Conservation (phyloP, 2,797 vertebrate genomes). For the Dromococcyx pavoninus region DNA sequence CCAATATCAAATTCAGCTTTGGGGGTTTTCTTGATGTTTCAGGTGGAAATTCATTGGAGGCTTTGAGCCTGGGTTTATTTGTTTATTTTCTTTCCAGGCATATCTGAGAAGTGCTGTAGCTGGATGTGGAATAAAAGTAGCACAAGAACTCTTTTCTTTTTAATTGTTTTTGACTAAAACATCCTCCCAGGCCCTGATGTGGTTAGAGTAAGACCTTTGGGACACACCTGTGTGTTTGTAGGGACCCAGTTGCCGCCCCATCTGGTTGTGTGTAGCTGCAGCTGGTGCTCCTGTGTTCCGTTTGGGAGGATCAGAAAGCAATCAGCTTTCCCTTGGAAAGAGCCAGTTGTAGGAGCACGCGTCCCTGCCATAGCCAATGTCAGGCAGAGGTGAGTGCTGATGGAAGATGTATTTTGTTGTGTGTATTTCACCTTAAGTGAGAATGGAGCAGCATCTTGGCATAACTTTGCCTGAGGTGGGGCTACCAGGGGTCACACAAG, state of each 20-base stretch:
- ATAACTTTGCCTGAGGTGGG: not conserved
- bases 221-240: not conserved
- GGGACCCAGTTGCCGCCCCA: rapidly evolving
- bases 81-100: constrained; percentile 18
- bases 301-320: not conserved
- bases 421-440: not conserved
- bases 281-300: rapidly evolving
- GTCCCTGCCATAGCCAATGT: not conserved
- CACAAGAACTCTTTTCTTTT: not conserved
- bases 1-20: not conserved
- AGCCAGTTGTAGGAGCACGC: not conserved
- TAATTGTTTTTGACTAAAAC: not conserved
- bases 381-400: not conserved
- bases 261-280: not conserved
- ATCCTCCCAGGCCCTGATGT: not conserved
- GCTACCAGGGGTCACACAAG: not conserved
- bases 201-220: not conserved
- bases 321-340: not conserved
- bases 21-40: constrained; percentile 16
- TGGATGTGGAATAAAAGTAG: not conserved
- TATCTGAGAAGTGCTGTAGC: not conserved
- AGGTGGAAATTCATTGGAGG: not conserved
- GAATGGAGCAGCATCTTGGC: not conserved
- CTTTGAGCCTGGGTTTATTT: constrained; percentile 14
- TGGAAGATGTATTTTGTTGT: not conserved